Base-by-base conservation (phyloP, 64 coral and sea anemone species). In the Stichodactyla mertensii region DNA sequence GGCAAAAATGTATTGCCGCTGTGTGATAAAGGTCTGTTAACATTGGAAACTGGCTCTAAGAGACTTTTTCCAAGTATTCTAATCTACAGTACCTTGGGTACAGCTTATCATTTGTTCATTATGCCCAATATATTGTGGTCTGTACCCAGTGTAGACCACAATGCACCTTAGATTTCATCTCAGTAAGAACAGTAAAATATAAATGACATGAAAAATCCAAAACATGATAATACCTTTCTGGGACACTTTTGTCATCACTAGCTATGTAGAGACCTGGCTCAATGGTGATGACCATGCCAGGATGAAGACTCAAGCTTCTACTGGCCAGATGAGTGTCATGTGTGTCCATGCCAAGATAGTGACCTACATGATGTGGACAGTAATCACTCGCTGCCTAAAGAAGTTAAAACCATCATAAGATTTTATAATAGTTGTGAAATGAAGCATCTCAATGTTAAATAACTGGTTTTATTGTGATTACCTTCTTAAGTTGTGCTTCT, bases 281-380 rank as follows among this genome's bases (percentile, higher is more conserved):
- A 45, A 98, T 79, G 6, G 96, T 98, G 8, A 98, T 80, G 2
- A 95, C 82, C 96, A 98, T 98, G 6, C 90, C 93, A 52, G 90
- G 92, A 64, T 92, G 84, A 52, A 98, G 52, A 61, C 85, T 64
- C 56, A 98, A 88, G 55, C 93, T 84, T 82, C 90, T 92, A 61
- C 96, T 91, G 12, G 92, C 93, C 16, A 94, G 83, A 87, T 92
- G 90, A 27, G 93, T 98, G 88, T 98, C 96, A 31, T 98, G 96
- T 4, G 91, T 90, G 86, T 98, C 96, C 96, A 98, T 98, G 18
- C 96, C 96, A 4, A 98, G 90, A 55, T 98, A 94, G 61, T 98
- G 96, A 45, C 92, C 93, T 52, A 98, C 85, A 64, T 95, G 90
- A 66, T 98, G 96, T 62, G 96, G 96, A 54, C 96, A 98, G 24